Percentiles rank a stretch among this genome's conserved stretches.
Evolutionary conservation across 2,797 vertebrate species (phyloP).

Genomic region (Siniperca scherzeri): DNA sequence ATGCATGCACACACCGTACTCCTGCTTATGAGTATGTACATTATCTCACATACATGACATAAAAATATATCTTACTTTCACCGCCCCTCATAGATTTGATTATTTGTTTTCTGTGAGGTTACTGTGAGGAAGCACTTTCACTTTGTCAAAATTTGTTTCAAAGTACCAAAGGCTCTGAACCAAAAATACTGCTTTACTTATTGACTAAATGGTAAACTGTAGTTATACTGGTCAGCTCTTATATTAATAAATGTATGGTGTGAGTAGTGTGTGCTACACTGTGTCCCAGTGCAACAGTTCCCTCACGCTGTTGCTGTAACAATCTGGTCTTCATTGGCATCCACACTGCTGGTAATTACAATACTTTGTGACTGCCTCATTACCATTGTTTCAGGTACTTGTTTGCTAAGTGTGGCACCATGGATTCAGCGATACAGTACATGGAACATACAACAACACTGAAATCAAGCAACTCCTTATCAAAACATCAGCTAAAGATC

Average conservation of each 20-base stretch:
- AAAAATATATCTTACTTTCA: neutral
- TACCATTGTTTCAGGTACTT: slow-evolving; percentile 16
- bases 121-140: neutral
- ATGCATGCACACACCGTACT: neutral
- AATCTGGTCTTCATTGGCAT: slow-evolving; percentile 48
- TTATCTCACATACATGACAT: neutral
- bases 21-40: neutral
- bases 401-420: slow-evolving; percentile 1
- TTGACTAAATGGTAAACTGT: neutral
- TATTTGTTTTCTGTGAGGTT: neutral
- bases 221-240: neutral
- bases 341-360: slow-evolving; percentile 33
- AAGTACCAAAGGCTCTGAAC: slow-evolving; percentile 8
- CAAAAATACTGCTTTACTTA: neutral
- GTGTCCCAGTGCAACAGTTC: slow-evolving; percentile 37
- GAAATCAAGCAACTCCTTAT: neutral
- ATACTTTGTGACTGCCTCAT: neutral
- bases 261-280: slow-evolving; percentile 13
- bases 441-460: neutral
- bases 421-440: neutral
- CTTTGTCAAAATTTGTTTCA: neutral
- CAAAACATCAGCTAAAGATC: neutral
- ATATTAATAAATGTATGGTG: slow-evolving; percentile 14
- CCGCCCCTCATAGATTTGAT: neutral
- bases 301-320: slow-evolving; percentile 46